Evolutionary conservation across 2,113 vertebrate species (phyloP).

Genomic region (Laticauda colubrina): DNA sequence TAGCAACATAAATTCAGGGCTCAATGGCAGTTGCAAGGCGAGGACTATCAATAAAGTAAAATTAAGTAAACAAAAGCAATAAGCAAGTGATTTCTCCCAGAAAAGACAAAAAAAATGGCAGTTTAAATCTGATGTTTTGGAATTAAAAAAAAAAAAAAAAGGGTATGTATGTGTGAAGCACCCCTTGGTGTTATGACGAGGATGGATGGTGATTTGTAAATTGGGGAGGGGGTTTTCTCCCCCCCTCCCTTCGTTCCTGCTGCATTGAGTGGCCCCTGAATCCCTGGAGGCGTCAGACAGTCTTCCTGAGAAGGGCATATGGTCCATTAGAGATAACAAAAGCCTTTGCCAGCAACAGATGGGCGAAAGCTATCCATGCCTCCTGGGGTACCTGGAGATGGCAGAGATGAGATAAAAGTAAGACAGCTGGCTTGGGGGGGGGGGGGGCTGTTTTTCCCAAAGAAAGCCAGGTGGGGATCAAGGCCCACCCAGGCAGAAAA

Average conservation of each 20-base stretch:
- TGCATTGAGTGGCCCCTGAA: not conserved
- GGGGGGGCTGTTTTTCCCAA: not conserved
- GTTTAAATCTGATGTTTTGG: not conserved
- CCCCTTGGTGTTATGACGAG: not conserved
- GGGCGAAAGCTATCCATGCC: not conserved
- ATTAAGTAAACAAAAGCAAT: no score
- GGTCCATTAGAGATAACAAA: not conserved
- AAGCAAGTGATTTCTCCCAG: not conserved
- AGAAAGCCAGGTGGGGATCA: not conserved
- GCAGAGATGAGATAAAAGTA: not conserved
- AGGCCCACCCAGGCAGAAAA: not conserved
- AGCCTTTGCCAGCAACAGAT: not conserved
- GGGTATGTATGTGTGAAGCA: not conserved
- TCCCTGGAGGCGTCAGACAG: not conserved
- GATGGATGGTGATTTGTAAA: not conserved
- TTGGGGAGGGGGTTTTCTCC: not conserved
- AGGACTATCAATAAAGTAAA: no score
- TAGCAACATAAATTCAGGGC: no score
- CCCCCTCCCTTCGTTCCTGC: not conserved
- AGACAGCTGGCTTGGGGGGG: no score
- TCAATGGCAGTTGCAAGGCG: no score
- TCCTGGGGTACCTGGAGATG: not conserved
- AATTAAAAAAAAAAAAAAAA: not conserved
- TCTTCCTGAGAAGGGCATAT: not conserved
- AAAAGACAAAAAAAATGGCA: not conserved